Conservation (phyloP, 2,113 vertebrate genomes). For the Bombycilla garrulus region DNA sequence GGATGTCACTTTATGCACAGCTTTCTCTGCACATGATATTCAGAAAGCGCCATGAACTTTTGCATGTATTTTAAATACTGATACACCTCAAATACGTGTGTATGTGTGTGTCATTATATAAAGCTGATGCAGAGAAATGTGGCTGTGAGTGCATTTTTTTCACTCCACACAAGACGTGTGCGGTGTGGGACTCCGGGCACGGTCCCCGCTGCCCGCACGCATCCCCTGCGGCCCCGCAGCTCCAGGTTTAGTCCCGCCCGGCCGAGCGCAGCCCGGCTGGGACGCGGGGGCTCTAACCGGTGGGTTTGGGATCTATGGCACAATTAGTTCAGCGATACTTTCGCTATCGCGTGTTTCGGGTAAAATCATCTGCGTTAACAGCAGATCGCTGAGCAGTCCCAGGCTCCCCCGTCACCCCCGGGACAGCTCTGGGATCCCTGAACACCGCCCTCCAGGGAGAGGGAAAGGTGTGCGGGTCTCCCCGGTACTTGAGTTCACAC, state of each 20-base stretch:
- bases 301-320: fast-evolving
- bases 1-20: fast-evolving
- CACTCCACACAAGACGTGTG: fast-evolving
- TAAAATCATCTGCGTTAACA: too few relatives aligned
- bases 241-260: background rate
- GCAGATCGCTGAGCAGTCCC: too few relatives aligned
- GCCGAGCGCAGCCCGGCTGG: background rate
- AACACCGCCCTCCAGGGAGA: too few relatives aligned
- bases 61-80: background rate
- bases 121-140: background rate
- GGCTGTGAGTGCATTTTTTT: background rate
- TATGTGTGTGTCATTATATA: background rate
- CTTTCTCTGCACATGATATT: fast-evolving
- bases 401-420: too few relatives aligned
- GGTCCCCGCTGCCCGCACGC: background rate
- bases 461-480: background rate
- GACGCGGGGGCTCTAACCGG: background rate
- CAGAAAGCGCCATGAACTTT: background rate
- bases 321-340: background rate
- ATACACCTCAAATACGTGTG: fast-evolving
- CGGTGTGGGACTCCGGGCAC: background rate
- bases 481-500: background rate
- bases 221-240: background rate
- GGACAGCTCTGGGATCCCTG: background rate
- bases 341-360: fast-evolving